Evolutionary conservation across 2,113 vertebrate genomes (phyloP), one percentile per base, ranked within the genome.

Genomic region (Halcyon malimbica): DNA sequence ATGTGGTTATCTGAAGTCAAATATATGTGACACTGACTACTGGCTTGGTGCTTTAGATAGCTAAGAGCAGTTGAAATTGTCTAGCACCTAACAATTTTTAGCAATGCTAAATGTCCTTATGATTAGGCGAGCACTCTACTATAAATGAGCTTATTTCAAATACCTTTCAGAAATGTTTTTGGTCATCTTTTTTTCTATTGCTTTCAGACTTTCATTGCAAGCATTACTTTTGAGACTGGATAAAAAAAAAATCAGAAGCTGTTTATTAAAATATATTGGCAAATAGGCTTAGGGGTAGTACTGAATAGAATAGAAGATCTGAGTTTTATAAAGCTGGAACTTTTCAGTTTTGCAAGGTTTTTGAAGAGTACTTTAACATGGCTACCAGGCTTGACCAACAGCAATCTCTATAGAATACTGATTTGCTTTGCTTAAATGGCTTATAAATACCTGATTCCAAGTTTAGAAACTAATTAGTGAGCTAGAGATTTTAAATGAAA

Each of bases 341-440:
- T 78, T 94, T 94, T 79, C 35, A 57, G 8, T 84, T 94, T 88
- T 80, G 24, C 9, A 24, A 90, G 84, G 70, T 81, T 82, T 94
- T 50, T 83, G 26, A 71, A 26, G n/a, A 50, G 13, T 26, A 29
- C 24, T 91, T 79, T 67, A 80, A 31, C 63, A 76, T 6, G 0
- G 10, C 25, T 44, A 93, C 90, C 67, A 86, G 19, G 16, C 13
- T 56, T 77, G 80, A 59, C 53, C 67, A 76, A 50, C 20, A 74
- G 10, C 21, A 63, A 13, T 84, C 41, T 95, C 56, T 89, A 17
- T 20, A 84, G 76, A 96, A 70, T 68, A 84, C 41, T 81, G 29
- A 96, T 96, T 97, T 93, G 70, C 92, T 94, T 97, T 56, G 51
- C 53, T 93, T 95, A 95, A 95, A 83, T 95, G 35, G 60, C 37